Percentiles rank a stretch among this genome's conserved stretches.
These are phyloP conservation scores for Mercenaria mercenaria DNA, from an alignment of 1,140 invertebrate species.

Conservation along the genomic window DNA sequence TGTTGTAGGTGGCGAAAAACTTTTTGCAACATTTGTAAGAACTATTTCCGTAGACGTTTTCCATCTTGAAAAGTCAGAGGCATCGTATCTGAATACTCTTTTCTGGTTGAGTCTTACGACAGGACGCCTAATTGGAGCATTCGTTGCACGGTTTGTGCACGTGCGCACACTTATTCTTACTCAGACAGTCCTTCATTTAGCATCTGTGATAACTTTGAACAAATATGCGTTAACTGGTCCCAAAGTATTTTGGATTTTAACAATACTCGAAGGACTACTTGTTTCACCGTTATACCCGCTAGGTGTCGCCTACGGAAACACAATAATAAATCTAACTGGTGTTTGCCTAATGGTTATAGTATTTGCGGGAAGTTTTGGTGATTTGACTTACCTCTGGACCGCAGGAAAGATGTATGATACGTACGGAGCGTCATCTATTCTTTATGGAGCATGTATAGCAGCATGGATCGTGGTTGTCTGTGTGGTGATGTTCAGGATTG, in stretches of 20 bases:
- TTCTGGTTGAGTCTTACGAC: slow-evolving; percentile 55
- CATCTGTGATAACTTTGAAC: slow-evolving; percentile 1
- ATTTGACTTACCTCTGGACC: slow-evolving; percentile 50
- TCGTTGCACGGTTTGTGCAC: slow-evolving; percentile 7
- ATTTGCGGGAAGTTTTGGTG: slow-evolving; percentile 51
- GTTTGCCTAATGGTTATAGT: slow-evolving; percentile 57
- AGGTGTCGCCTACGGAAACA: slow-evolving; percentile 54
- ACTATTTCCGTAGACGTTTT: slow-evolving; percentile 58
- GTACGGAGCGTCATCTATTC: slow-evolving; percentile 14
- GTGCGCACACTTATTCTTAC: slow-evolving; percentile 16
- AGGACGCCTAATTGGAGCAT: slow-evolving; percentile 40
- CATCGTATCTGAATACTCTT: slow-evolving; percentile 43
- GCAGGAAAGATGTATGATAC: slow-evolving; percentile 49
- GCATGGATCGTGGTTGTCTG: not conserved
- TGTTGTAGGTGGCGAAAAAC: slow-evolving; percentile 53
- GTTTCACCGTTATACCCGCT: slow-evolving; percentile 48
- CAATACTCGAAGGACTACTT: slow-evolving; percentile 37
- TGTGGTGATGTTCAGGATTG: slow-evolving; percentile 6
- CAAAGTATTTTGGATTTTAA: slow-evolving; percentile 11
- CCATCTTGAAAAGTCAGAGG: slow-evolving; percentile 29
- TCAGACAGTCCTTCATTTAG: not conserved
- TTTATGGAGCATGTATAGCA: not conserved
- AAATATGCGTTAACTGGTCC: not conserved
- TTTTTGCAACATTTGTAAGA: slow-evolving; percentile 48
- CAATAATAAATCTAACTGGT: slow-evolving; percentile 37